A percentile compares a stretch with the other conserved stretches of the same genome.
These are phyloP conservation scores for Sminthurides aquaticus DNA, from an alignment of 2,888 invertebrate species.

Conservation along the genomic window DNA sequence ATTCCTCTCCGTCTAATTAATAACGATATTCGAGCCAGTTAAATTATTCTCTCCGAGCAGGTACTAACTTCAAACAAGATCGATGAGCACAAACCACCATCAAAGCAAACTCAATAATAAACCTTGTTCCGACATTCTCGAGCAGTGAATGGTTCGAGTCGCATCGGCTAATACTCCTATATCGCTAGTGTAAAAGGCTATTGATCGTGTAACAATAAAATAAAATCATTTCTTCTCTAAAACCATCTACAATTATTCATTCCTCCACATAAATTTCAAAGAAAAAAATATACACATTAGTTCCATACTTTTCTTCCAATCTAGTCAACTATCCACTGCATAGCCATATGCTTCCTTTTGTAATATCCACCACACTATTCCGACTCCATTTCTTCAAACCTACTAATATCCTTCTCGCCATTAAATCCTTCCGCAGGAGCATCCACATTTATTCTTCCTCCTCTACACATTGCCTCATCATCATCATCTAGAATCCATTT, in stretches of 20 bases:
- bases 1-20: not conserved
- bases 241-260: not conserved
- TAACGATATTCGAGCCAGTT: not conserved
- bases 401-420: not conserved
- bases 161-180: too few relatives aligned
- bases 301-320: not conserved
- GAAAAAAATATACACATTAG: not conserved
- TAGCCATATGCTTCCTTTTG: not conserved
- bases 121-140: too few relatives aligned
- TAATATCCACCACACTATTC: not conserved
- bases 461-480: not conserved
- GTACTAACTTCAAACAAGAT: too few relatives aligned
- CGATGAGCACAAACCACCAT: too few relatives aligned
- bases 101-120: too few relatives aligned
- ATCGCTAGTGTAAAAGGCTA: too few relatives aligned
- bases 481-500: not conserved
- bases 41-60: not conserved
- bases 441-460: not conserved
- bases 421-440: not conserved
- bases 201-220: conserved; percentile 5
- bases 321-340: not conserved
- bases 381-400: not conserved
- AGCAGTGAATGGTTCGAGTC: too few relatives aligned
- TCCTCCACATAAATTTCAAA: not conserved
- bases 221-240: conserved; percentile 2